These are phyloP conservation scores for Prionace glauca DNA, from an alignment of 2,797 vertebrate species.

Conservation along the genomic window DNA sequence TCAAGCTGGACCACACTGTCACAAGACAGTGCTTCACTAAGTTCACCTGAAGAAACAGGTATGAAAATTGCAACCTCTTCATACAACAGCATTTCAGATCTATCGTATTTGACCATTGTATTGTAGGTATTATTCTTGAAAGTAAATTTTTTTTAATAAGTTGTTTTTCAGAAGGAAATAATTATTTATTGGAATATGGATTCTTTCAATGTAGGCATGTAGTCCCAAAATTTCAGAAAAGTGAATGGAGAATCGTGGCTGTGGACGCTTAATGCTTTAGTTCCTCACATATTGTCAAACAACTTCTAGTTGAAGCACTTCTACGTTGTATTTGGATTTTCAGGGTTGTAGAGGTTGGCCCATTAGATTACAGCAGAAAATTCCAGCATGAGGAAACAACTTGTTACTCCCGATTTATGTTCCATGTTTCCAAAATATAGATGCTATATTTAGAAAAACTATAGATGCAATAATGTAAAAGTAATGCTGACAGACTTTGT, in stretches of 20 bases:
- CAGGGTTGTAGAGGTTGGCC: neutral
- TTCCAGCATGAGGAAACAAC: neutral
- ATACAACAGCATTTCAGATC: neutral
- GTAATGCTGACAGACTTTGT: neutral
- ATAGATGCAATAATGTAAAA: neutral
- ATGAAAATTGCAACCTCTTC: conserved; percentile 9
- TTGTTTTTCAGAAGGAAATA: neutral
- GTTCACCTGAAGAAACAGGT: conserved; percentile 83
- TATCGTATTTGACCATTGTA: neutral
- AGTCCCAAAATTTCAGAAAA: neutral
- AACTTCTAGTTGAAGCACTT: neutral
- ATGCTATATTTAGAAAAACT: neutral
- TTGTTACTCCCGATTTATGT: neutral
- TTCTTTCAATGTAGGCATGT: neutral
- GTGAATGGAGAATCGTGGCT: neutral
- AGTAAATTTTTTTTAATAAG: neutral
- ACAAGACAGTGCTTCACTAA: conserved; percentile 81
- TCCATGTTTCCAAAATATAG: neutral
- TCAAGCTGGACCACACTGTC: conserved; percentile 97
- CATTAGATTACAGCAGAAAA: neutral
- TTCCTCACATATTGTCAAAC: neutral
- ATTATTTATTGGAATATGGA: neutral
- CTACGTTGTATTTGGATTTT: neutral
- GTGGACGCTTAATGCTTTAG: neutral
- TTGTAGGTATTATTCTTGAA: neutral